These are phyloP conservation scores for Aleadryas rufinucha DNA, from an alignment of 2,113 vertebrate genomes.

Conservation along the genomic window DNA sequence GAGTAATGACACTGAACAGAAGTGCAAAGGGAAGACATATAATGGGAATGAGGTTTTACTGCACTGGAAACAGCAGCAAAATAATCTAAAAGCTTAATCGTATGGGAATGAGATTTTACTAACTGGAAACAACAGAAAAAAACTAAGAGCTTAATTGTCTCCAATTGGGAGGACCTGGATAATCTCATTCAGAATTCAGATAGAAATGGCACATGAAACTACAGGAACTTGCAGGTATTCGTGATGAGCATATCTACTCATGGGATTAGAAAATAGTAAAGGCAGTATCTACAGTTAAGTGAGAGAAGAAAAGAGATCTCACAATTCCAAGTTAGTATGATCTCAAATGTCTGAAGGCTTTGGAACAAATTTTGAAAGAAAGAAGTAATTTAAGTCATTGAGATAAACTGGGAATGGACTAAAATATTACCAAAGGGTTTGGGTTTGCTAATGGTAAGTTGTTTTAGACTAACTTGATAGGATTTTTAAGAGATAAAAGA, in stretches of 20 bases:
- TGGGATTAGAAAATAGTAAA: not conserved
- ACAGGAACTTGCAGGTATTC: not conserved
- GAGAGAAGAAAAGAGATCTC: not conserved
- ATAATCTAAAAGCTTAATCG: not conserved
- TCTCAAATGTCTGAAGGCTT: not conserved
- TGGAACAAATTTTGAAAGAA: slow-evolving; percentile 9
- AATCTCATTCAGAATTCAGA: slow-evolving; percentile 8
- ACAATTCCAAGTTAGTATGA: not conserved
- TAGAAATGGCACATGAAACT: not conserved
- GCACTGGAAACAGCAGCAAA: not conserved
- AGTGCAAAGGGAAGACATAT: not conserved
- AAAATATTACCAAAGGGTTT: not conserved
- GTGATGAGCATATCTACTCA: not conserved
- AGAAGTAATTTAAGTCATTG: not conserved
- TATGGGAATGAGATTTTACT: not conserved
- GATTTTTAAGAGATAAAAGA: slow-evolving; percentile 7
- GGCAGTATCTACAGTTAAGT: not conserved
- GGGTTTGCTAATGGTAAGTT: not conserved
- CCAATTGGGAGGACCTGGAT: not conserved
- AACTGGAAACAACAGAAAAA: not conserved
- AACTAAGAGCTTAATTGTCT: not conserved
- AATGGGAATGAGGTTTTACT: not conserved
- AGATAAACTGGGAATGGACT: not conserved
- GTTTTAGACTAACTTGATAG: not conserved
- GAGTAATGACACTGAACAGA: not conserved